Base-by-base conservation (phyloP, 2,113 vertebrate genomes). In the Actenoides lindsayi region DNA sequence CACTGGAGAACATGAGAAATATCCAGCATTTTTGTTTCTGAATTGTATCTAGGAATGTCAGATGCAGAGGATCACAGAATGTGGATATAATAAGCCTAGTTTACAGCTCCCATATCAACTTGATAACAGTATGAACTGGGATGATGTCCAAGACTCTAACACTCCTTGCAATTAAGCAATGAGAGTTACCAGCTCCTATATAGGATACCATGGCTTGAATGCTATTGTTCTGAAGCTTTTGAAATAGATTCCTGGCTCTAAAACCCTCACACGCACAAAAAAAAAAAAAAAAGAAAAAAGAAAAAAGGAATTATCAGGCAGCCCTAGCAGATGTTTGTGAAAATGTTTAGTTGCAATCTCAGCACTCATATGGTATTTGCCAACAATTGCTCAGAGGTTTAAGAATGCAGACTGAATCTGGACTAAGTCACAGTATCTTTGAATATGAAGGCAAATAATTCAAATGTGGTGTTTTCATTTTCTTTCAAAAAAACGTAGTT, bases 401-500 rank as follows among this genome's bases (percentile, higher is more conserved):
- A 96, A 97, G 96, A 97, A 97, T 93, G 96, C 90, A 95, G 95
- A 93, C 76, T 2, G 84, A 94, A 96, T 97, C 94, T 97, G 96
- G 92, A 96, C 83, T 92, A 96, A 97, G 88, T 93, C 95, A 92
- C 63, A 35, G 56, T 53, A 65, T 86, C 83, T 92, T 23, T 33
- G 81, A 75, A 65, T 93, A 18, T 41, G 39, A 79, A 96, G 62
- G 89, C 54, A 96, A 94, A 95, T 77, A 62, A 92, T 71, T 86
- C 68, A 84, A 84, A 63, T 0, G 4, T 44, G 23, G 13, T 57
- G 30, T 48, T 92, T 84, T 88, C 1, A 4, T 42, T 83, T 94
- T 83, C 41, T 87, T 96, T 93, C 63, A 77, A 46, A 63, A 91
- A 87, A 89, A 86, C 64, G 76, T 88, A 80, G 54, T 69, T 96